Evolutionary conservation across 1,140 invertebrate genomes (phyloP), one percentile per base, ranked within the genome.

Genomic region (Drosophila chauvacae): DNA sequence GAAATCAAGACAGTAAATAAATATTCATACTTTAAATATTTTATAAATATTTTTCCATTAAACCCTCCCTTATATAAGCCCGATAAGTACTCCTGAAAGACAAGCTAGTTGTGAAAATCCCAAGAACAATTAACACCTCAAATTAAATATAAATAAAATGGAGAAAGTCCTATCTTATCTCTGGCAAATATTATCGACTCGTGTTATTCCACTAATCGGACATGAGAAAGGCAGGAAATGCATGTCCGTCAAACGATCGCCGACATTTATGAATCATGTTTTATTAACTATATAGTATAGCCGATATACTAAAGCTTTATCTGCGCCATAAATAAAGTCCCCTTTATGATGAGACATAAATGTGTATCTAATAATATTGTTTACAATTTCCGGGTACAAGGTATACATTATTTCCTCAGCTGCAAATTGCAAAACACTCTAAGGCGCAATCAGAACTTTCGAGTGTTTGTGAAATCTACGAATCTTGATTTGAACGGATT

Each of bases 401-500:
- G 39, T 33, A n/a, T 16, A 13, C 4, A n/a, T 3, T 20, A 42
- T 18, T 11, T 11, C 35, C 6, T 3, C 20, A 14, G n/a, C 53
- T 35, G 18, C 33, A 39, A 23, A 20, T 70, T 23, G 68, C 26
- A 20, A 41, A 70, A 50, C 23, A 28, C 35, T 41, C 11, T 14
- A 4, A 28, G 33, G 1, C 26, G 4, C 16, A 64, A 65, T 70
- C 66, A 30, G 7, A 53, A 18, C n/a, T 45, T 30, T 60, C 14
- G 30, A 72, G 53, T 72, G 44, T 2, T n/a, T 70, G 16, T 0
- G 3, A 68, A 70, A 55, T 66, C 66, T 35, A 44, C 1, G 5
- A n/a, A 23, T 30, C 14, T 72, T 72, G 66, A 71, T 72, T 72
- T 60, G 37, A 42, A n/a, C 14, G 69, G 68, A 72, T 71, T 71